Evolutionary conservation across 2,888 invertebrate species (phyloP), one percentile per base, ranked within the genome.

Genomic region (Stenolophus ochropezus): DNA sequence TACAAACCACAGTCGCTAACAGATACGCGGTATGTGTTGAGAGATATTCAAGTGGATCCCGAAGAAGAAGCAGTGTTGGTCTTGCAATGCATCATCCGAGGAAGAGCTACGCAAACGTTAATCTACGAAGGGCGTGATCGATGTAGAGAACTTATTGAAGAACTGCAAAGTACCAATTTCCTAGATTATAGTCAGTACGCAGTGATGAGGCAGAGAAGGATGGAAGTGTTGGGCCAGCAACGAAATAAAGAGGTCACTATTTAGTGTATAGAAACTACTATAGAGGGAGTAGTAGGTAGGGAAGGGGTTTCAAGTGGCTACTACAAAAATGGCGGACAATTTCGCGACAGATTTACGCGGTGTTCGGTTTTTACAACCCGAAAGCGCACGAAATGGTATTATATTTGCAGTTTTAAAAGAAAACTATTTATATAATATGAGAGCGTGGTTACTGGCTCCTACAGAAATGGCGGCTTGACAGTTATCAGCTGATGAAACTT

Each of bases 71-170:
- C 92, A 1, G 90, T 92, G 25, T 89, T 94, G 49, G 88, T 92
- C 83, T 86, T 95, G 78, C 94, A 95, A 87, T 93, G 92, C 86
- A 88, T 94, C 25, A 89, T 96, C 0, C 89, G 93, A 83, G 96
- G 95, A 1, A 89, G 95, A 18, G 94, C 94, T 4, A 91, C 94
- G 14, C 95, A 96, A 88, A 92, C 91, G 84, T 88, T 94, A 91
- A 94, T 95, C 91, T 93, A 92, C 86, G 93, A 94, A 87, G 95
- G 94, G 0, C 91, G 94, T 82, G 92, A 93, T 82, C 91, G 93
- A 77, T 93, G 94, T 20, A 91, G 92, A 18, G 94, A 95, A 85
- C 88, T 95, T 82, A 95, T 95, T 0, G 91, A 93, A 77, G 95
- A 95, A 89, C 86, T 95, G 86, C 92, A 93, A 87, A 92, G 92